Evolutionary conservation across 1,140 invertebrate genomes (phyloP).

Genomic region (Zaprionus africanus): DNA sequence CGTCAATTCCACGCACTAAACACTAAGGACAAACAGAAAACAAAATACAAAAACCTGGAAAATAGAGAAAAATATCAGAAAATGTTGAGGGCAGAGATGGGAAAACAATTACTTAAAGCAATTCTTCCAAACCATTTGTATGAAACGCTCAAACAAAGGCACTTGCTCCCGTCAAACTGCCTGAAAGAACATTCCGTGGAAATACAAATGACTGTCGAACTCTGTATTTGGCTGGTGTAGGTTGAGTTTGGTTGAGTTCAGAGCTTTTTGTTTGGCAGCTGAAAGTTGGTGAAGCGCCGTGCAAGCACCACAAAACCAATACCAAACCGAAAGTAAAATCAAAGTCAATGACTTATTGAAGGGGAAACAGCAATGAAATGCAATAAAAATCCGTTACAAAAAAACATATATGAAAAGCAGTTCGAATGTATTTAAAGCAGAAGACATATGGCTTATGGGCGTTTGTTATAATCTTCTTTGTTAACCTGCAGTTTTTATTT

Average conservation of each 20-base stretch:
- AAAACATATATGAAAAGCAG: slow-evolving; percentile 18
- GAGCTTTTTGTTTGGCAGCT: slow-evolving; percentile 47
- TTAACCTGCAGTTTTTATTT: too few relatives aligned
- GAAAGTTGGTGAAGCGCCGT: slow-evolving; percentile 61
- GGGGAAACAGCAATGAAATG: slow-evolving; percentile 62
- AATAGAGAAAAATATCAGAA: slow-evolving; percentile 47
- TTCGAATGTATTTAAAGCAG: slow-evolving; percentile 5
- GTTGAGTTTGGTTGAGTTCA: background rate
- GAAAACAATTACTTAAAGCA: slow-evolving; percentile 80
- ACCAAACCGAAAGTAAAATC: slow-evolving; percentile 69
- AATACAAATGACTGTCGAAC: slow-evolving; percentile 54
- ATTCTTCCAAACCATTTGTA: slow-evolving; percentile 81
- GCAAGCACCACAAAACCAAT: slow-evolving; percentile 64
- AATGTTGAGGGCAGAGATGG: slow-evolving; percentile 38
- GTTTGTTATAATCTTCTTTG: too few relatives aligned
- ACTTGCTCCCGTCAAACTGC: slow-evolving; percentile 58
- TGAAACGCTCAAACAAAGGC: slow-evolving; percentile 80
- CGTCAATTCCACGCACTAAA: background rate
- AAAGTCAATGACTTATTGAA: slow-evolving; percentile 66
- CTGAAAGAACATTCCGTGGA: slow-evolving; percentile 48
- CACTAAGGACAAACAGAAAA: slow-evolving; percentile 7
- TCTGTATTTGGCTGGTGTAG: slow-evolving; percentile 45
- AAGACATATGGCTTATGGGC: background rate
- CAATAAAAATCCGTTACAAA: slow-evolving; percentile 54
- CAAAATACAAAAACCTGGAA: background rate